A percentile compares a stretch with the other conserved stretches of the same genome.
These are phyloP conservation scores for Iselma pallidipennis DNA, from an alignment of 2,888 invertebrate genomes.

Conservation along the genomic window DNA sequence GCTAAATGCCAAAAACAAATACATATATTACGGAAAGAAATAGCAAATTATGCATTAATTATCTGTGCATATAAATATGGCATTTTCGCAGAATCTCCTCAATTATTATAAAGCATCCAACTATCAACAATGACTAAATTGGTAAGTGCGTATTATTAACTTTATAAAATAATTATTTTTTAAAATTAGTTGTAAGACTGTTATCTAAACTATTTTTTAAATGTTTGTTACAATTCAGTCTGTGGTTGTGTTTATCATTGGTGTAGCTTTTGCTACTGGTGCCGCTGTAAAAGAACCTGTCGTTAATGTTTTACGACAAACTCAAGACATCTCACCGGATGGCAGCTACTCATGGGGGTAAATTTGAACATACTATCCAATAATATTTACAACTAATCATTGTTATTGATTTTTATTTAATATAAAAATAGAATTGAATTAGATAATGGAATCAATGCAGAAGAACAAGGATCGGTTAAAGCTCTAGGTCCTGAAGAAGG, in stretches of 20 bases:
- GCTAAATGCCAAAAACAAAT: not conserved
- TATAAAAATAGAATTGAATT: constrained; percentile 1
- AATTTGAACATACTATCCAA: not conserved
- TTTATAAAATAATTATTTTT: not conserved
- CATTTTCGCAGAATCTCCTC: not conserved
- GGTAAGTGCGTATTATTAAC: not conserved
- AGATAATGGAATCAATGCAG: constrained; percentile 8
- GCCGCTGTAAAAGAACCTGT: not conserved
- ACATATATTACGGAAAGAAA: not conserved
- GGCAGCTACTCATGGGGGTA: not conserved
- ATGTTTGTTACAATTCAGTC: not conserved
- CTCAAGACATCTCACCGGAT: not conserved
- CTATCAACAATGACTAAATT: not conserved
- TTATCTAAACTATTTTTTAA: not conserved
- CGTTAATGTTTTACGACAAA: not conserved
- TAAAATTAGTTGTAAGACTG: not conserved
- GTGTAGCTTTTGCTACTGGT: not conserved
- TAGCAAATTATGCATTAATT: not conserved
- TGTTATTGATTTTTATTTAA: not conserved
- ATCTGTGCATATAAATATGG: not conserved
- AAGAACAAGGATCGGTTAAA: constrained; percentile 3
- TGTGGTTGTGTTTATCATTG: not conserved
- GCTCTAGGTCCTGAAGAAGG: constrained; percentile 50
- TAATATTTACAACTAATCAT: not conserved
- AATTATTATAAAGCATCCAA: not conserved